Base-by-base conservation (phyloP, 2,888 invertebrate species). In the Reticulitermes lucifugus region DNA sequence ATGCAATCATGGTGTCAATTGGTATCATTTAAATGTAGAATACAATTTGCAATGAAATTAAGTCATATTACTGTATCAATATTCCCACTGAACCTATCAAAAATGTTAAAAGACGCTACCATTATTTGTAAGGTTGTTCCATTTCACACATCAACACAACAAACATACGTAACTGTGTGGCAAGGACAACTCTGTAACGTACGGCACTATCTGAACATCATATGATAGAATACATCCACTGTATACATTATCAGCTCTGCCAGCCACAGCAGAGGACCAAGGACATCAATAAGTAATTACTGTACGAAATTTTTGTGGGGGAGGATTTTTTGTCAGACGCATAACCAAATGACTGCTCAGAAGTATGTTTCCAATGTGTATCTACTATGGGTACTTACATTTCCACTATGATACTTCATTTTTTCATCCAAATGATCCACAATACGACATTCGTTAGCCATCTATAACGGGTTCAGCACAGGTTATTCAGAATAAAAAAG, bases 181-280 rank as follows among this genome's bases (percentile, higher is more conserved):
- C 82, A 82, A 86, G 84, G 85, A 81, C 83, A 83, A 77, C 65
- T 83, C 79, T 65, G 83, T 75, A 82, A 85, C 59, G 82, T 83
- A 79, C 79, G 46, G 79, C 21, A 81, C 81, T 81, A 81, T 83
- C 83, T 79, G 43, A 85, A 85, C 70, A 71, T 80, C 70, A 84
- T 79, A 46, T 77, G 81, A 73, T 84, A 86, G 83, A 86, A 83
- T 86, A 86, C 86, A 86, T 84, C 73, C 86, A 86, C 81, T 71
- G 80, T 85, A 60, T 70, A 79, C 70, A 84, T 60, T 25, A 43
- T 83, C 71, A 71, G n/a, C 70, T 83, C 73, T 46, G 83, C 70
- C 71, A 14, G 55, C 55, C 79, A 55, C 43, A 29, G 59, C 59
- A 59, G 59, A 12, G 59, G 59, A 29, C 43, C 81, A 83, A 70